Evolutionary conservation across 23 tunicate genomes (phyloP).

Genomic region (Ascidia mentula): DNA sequence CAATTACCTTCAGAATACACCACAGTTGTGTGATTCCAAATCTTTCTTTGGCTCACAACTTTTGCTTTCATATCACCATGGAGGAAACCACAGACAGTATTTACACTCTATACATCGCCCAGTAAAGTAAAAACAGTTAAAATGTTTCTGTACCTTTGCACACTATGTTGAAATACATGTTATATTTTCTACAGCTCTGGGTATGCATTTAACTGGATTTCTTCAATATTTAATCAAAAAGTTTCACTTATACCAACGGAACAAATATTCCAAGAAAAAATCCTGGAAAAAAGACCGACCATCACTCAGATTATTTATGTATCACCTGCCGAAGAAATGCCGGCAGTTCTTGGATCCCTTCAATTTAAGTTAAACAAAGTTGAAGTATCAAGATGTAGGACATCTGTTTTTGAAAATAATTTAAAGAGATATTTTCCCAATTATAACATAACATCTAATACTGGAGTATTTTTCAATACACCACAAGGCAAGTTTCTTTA

Average conservation of each 20-base stretch:
- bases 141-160: background rate
- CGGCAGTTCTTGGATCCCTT: constrained; percentile 16
- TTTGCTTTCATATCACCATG: too few species aligned
- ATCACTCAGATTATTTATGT: constrained; percentile 24
- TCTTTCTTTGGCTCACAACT: too few species aligned
- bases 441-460: background rate
- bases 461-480: constrained; percentile 21
- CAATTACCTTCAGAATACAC: too few species aligned
- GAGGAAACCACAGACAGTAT: too few species aligned
- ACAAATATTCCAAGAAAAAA: background rate
- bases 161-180: background rate
- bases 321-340: background rate
- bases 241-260: background rate
- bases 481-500: background rate
- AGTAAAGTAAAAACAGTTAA: too few species aligned
- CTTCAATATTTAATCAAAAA: background rate
- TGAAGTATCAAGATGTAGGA: background rate
- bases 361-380: constrained; percentile 13
- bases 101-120: too few species aligned
- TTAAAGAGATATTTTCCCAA: background rate
- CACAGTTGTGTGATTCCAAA: too few species aligned
- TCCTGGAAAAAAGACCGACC: background rate
- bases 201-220: constrained; percentile 29
- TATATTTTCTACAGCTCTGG: background rate
- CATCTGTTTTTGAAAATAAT: background rate